Percentiles rank a stretch among this genome's conserved stretches.
These are phyloP conservation scores for Reticulitermes lucifugus DNA, from an alignment of 2,888 invertebrate genomes.

Conservation along the genomic window DNA sequence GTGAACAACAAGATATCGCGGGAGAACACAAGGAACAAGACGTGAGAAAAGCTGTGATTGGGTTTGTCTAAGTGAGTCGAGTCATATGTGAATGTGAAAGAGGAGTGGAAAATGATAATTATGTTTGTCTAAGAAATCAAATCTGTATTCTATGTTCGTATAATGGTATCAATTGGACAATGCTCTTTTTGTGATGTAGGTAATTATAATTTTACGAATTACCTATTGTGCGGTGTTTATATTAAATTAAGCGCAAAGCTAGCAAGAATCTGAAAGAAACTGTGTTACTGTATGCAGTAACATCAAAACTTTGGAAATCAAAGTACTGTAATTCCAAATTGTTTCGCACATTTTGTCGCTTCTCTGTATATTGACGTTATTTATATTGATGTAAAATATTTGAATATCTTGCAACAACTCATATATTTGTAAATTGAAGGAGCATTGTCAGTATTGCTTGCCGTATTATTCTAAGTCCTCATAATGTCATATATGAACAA, in stretches of 20 bases:
- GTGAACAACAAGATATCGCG: neutral
- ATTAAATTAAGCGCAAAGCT: no score
- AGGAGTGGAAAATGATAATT: neutral
- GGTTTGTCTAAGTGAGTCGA: neutral
- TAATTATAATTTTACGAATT: no score
- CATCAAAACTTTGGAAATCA: no score
- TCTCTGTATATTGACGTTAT: no score
- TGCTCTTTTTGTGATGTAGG: no score
- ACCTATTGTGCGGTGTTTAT: no score
- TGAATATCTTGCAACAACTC: no score
- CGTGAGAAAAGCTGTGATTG: neutral
- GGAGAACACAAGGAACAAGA: neutral
- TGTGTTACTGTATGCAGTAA: no score
- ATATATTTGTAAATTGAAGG: neutral
- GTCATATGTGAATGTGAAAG: neutral
- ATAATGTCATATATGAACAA: neutral
- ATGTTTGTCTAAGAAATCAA: neutral
- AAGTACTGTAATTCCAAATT: no score
- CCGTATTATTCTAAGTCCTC: neutral
- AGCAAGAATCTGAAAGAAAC: no score
- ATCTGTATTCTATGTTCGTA: conserved; percentile 1
- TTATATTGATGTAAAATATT: no score
- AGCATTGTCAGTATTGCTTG: neutral
- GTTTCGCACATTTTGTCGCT: no score
- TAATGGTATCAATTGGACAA: neutral